Base-by-base conservation (phyloP, 2,113 vertebrate species). In the Microtus richardsoni region DNA sequence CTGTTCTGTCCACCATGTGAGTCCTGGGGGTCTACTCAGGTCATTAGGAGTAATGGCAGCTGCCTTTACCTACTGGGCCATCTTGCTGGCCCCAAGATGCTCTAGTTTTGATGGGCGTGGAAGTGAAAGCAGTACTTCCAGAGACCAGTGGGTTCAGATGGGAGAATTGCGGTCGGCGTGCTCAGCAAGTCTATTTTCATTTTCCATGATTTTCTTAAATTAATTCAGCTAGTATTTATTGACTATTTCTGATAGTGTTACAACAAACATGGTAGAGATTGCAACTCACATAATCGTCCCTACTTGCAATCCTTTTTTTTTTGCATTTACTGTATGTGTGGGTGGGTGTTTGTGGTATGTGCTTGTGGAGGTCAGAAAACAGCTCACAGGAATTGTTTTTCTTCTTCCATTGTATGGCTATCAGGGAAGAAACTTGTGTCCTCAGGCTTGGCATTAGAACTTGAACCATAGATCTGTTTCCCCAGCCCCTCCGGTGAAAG, bases 161-260 rank as follows among this genome's bases (percentile, higher is more conserved):
- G 39, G 74, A 82, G 90, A 62, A 39, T 4, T 7, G 22, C 36
- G 26, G 36, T 16, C 7, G 0, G 4, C 4, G 0, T 12, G 10
- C 36, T 58, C 22, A 16, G 52, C 52, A 64, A 82, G 30, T 91
- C 73, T 79, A 28, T 94, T 92, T 93, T 41, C 54, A 30, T 95
- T 95, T 86, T 89, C 73, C 60, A 58, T 78, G 21, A 22, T 47
- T 85, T 47, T 68, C 22, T 86, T 12, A 66, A n/a, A 22, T 24
- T 39, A n/a, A 60, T 60, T 26, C 54, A 26, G 26, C 21, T 60
- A 83, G n/a, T 41, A 28, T n/a, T 26, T 60, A 26, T 60, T 82
- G 49, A 83, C 7, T 28, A 16, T 39, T 62, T 62, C 54, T 41
- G n/a, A 41, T 28, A 62, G n/a, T 49, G 54, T 62, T 41, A 39